Percentiles rank a stretch among this genome's conserved stretches.
Evolutionary conservation across 2,113 vertebrate genomes (phyloP).

Genomic region (Archocentrus centrarchus): DNA sequence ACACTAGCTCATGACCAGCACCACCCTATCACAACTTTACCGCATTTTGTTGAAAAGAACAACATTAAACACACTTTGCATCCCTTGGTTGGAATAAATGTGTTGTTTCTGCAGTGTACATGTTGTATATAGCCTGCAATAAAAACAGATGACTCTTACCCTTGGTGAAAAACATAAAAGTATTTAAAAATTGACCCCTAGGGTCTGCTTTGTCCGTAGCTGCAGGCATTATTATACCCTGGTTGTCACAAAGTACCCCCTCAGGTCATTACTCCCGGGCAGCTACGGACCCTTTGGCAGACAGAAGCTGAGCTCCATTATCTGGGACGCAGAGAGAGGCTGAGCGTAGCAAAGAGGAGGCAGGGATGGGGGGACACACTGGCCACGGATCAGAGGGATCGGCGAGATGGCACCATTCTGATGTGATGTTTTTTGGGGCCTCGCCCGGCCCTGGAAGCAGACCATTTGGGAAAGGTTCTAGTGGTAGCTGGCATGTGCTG

Average conservation of each 20-base stretch:
- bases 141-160: constrained; percentile 82
- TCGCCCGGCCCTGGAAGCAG: constrained; percentile 64
- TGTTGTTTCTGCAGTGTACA: constrained; percentile 38
- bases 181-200: constrained; percentile 87
- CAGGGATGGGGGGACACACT: constrained; percentile 56
- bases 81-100: constrained; percentile 52
- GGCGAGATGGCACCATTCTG: constrained; percentile 60
- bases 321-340: constrained; percentile 75
- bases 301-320: constrained; percentile 81
- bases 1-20: constrained; percentile 10
- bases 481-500: constrained; percentile 62
- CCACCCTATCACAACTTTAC: constrained; percentile 32
- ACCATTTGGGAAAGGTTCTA: constrained; percentile 74
- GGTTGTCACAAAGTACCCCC: constrained; percentile 85
- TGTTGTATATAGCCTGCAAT: constrained; percentile 67
- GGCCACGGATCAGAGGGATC: constrained; percentile 79
- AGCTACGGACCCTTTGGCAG: constrained; percentile 81
- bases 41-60: constrained; percentile 49
- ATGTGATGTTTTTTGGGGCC: constrained; percentile 71
- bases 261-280: constrained; percentile 85
- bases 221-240: constrained; percentile 85
- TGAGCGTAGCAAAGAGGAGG: constrained; percentile 62
- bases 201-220: constrained; percentile 86
- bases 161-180: constrained; percentile 83
- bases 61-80: constrained; percentile 35